Percentiles rank a stretch among this genome's conserved stretches.
phyloP scores from a whole-genome alignment of 1,140 invertebrate genomes.

The Camponotus pennsylvanicus region DNA sequence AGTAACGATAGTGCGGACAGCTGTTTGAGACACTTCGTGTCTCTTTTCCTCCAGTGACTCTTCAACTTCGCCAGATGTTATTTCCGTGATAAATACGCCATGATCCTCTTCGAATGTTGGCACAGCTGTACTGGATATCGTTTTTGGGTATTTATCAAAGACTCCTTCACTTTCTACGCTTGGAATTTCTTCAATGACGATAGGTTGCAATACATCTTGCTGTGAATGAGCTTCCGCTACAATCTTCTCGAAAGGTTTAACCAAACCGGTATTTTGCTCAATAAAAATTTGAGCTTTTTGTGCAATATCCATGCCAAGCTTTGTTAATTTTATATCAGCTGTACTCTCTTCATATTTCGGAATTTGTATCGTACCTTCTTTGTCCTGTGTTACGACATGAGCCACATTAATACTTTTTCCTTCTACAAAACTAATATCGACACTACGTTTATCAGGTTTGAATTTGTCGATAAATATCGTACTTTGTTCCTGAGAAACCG shows the following conservation, averaged over 20 bases:
- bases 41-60: conserved; percentile 67
- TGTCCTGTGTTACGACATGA: conserved; percentile 85
- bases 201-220: conserved; percentile 78
- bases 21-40: conserved; percentile 75
- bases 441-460: conserved; percentile 78
- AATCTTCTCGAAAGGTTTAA: conserved; percentile 70
- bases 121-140: conserved; percentile 55
- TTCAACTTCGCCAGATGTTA: conserved; percentile 76
- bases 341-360: conserved; percentile 65
- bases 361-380: conserved; percentile 77
- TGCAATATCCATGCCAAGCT: conserved; percentile 73
- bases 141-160: conserved; percentile 70
- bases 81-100: conserved; percentile 81
- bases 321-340: conserved; percentile 71
- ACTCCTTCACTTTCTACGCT: conserved; percentile 70
- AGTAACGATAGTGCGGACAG: conserved; percentile 77
- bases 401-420: conserved; percentile 85
- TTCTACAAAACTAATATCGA: conserved; percentile 83
- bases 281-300: conserved; percentile 72
- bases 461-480: conserved; percentile 76
- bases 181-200: conserved; percentile 79
- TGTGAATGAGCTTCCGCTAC: conserved; percentile 78
- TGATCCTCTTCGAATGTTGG: conserved; percentile 76
- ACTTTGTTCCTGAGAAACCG: conserved; percentile 78
- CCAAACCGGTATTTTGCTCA: conserved; percentile 70